Conservation (phyloP, 2,888 invertebrate genomes). For the Geotrupes spiniger region DNA sequence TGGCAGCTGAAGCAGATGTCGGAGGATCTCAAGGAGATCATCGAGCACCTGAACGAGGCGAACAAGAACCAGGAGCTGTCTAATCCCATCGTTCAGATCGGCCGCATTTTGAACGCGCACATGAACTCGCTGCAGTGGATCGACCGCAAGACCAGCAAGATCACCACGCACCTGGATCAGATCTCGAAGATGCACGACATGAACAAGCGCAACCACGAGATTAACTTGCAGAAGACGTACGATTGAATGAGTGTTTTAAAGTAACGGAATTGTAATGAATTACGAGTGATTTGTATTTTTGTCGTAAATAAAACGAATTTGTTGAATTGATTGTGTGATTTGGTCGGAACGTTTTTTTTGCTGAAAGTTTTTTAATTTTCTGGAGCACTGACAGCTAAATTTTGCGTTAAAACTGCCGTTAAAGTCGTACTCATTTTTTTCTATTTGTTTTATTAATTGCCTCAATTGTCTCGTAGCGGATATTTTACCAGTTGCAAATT, state of each 20-base stretch:
- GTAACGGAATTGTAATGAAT: too few relatives aligned
- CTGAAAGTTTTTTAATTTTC: too few relatives aligned
- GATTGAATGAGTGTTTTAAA: constrained; percentile 16
- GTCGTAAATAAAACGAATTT: too few relatives aligned
- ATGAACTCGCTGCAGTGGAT: constrained; percentile 96
- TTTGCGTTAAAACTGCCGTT: too few relatives aligned
- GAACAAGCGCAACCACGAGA: constrained; percentile 61
- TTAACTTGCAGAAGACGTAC: constrained; percentile 28
- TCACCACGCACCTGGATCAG: constrained; percentile 77
- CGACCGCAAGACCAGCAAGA: constrained; percentile 76
- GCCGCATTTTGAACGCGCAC: constrained; percentile 91
- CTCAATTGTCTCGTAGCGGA: too few relatives aligned
- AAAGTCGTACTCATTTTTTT: too few relatives aligned
- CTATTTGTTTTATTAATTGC: too few relatives aligned
- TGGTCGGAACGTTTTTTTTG: too few relatives aligned
- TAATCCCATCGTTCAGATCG: constrained; percentile 92
- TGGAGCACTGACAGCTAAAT: too few relatives aligned
- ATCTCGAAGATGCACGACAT: constrained; percentile 77
- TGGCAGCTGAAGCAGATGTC: constrained; percentile 92
- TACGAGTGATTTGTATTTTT: too few relatives aligned
- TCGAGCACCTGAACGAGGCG: constrained; percentile 88
- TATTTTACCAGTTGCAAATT: too few relatives aligned
- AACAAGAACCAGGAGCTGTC: constrained; percentile 78
- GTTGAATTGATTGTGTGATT: too few relatives aligned
- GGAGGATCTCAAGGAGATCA: constrained; percentile 91